Conservation (phyloP, 2,113 vertebrate genomes). For the Muntiacus reevesi region DNA sequence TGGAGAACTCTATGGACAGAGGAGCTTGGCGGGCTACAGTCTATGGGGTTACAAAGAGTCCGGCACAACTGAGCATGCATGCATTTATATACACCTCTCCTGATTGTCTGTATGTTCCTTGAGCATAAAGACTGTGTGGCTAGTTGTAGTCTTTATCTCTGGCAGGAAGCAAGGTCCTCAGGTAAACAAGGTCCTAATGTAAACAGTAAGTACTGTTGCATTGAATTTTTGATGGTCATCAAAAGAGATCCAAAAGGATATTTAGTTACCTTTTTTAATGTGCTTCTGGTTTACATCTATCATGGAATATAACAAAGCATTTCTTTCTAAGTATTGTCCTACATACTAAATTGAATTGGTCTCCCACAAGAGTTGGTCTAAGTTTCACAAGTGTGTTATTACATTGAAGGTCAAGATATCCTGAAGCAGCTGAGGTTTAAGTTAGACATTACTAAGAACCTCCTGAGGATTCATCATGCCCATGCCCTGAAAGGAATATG, state of each 20-base stretch:
- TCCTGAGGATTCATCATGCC: not conserved
- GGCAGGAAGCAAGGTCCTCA: not conserved
- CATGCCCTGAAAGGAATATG: not conserved
- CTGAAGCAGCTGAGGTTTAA: not conserved
- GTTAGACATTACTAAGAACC: not conserved
- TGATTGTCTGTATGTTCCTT: not conserved
- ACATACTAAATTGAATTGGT: not conserved
- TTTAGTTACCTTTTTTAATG: not conserved
- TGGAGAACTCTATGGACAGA: not conserved
- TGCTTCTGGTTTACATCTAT: not conserved
- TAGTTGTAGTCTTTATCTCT: not conserved
- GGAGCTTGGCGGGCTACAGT: not conserved
- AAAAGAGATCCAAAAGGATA: not conserved
- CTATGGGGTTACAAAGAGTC: not conserved
- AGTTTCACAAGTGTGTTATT: not conserved
- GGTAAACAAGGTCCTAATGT: not conserved
- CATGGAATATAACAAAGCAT: not conserved
- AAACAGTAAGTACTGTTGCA: not conserved
- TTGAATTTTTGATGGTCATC: not conserved
- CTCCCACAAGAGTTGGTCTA: not conserved
- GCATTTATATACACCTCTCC: not conserved
- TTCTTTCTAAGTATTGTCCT: not conserved
- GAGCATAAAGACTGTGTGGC: not conserved
- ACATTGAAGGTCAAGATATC: not conserved
- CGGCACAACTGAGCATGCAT: not conserved